Base-by-base conservation (phyloP, 1,140 invertebrate genomes). In the Formica exsecta region DNA sequence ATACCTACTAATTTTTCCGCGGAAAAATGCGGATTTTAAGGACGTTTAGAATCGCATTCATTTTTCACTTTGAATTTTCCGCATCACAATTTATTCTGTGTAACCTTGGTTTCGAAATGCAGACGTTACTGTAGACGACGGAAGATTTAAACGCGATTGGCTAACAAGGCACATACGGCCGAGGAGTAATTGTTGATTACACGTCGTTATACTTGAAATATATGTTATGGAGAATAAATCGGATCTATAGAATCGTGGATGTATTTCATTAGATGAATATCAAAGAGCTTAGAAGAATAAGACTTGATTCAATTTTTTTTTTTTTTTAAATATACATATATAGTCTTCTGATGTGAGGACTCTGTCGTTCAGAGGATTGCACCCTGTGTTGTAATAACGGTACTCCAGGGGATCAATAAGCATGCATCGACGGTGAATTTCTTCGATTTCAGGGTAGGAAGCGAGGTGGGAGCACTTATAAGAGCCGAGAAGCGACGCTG, bases 171-270 rank as follows among this genome's bases (percentile, higher is more conserved):
- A 62, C 13, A 32, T 32, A 71, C 32, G 59, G 77, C 65, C 48
- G 48, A 85, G 89, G 79, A 29, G 85, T 75, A 71, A 74, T 80
- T 91, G 85, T 91, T 91, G 81, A 71, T 71, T 36, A 87, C 75
- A 90, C 48, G 16, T 83, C 83, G 81, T 89, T 88, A 91, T 87
- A 76, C 90, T 91, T 91, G 87, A 88, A 76, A 90, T 89, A 79
- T 89, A 85, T 89, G 85, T 91, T 89, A 81, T 70, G 75, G 74
- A 87, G 85, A 90, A 91, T 91, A 91, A 91, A 91, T 85, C 79
- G 71, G 57, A 89, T 87, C 70, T 87, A 79, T 71, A 87, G 51
- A 89, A 85, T 25, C 74, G 16, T 65, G n/a, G 41, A 76, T 80
- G 9, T 70, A 71, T 57, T 70, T 80, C 5, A 70, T 57, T 80